Conservation (phyloP, 1,140 invertebrate species). For the Neodiprion virginianus region DNA sequence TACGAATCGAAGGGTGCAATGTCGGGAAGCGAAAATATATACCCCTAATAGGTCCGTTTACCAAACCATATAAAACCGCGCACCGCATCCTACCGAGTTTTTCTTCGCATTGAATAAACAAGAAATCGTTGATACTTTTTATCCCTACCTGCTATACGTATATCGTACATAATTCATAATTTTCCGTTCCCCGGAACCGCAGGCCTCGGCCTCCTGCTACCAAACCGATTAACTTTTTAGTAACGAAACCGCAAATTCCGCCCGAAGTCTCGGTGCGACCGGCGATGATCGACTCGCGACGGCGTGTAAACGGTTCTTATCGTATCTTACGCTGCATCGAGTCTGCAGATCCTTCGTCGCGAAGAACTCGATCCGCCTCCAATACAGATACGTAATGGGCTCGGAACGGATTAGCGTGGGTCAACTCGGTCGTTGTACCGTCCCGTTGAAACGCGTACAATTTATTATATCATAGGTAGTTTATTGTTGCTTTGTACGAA, state of each 20-base stretch:
- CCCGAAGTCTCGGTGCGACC: too few relatives aligned
- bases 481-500: too few relatives aligned
- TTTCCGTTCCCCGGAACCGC: not conserved
- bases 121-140: constrained; percentile 7
- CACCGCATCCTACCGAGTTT: not conserved
- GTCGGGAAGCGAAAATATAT: not conserved
- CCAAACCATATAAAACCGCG: constrained; percentile 1
- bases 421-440: too few relatives aligned
- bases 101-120: constrained; percentile 11
- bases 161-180: not conserved
- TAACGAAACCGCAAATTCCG: not conserved
- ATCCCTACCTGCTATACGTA: not conserved
- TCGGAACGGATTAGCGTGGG: too few relatives aligned
- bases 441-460: too few relatives aligned
- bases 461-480: too few relatives aligned
- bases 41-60: not conserved
- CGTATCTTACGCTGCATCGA: too few relatives aligned
- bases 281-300: too few relatives aligned
- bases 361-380: too few relatives aligned
- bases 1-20: not conserved
- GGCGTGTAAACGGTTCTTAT: too few relatives aligned
- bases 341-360: too few relatives aligned
- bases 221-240: not conserved
- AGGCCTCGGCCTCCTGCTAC: not conserved
- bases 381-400: too few relatives aligned